Evolutionary conservation across 2,797 vertebrate species (phyloP).

Genomic region (Gymnothorax reevesii): DNA sequence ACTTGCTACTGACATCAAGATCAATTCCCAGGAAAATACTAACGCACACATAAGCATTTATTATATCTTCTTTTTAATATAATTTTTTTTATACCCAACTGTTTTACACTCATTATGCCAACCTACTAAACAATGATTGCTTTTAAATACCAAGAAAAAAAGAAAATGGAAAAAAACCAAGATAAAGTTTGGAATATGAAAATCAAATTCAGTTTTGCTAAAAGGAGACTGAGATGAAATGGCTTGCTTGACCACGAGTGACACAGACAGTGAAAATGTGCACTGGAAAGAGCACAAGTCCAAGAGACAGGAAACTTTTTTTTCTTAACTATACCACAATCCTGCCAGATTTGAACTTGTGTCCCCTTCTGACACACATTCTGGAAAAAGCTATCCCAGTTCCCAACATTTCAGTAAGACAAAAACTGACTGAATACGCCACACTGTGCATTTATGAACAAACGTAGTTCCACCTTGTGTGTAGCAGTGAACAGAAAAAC

Average conservation of each 20-base stretch:
- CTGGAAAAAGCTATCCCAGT: background rate
- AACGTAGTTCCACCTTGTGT: background rate
- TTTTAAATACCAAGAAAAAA: slow-evolving; percentile 15
- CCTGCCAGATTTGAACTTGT: background rate
- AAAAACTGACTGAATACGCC: background rate
- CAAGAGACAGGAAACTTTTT: background rate
- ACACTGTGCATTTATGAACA: background rate
- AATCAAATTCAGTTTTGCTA: background rate
- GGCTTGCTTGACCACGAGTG: background rate
- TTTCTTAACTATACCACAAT: background rate
- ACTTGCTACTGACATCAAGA: slow-evolving; percentile 16
- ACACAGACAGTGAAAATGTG: background rate
- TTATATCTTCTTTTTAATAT: slow-evolving; percentile 18
- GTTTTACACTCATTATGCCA: slow-evolving; percentile 14
- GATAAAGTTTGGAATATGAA: background rate
- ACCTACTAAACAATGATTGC: slow-evolving; percentile 14
- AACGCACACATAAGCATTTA: slow-evolving; percentile 19
- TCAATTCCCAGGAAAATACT: slow-evolving; percentile 36
- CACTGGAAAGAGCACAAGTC: background rate
- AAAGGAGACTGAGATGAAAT: slow-evolving; percentile 8
- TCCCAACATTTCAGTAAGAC: background rate
- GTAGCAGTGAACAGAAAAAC: background rate
- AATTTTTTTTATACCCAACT: slow-evolving; percentile 18
- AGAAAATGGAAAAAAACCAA: background rate
- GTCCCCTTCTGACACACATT: background rate